These are phyloP conservation scores for Arothron firmamentum DNA, from an alignment of 2,113 vertebrate genomes.

Conservation along the genomic window DNA sequence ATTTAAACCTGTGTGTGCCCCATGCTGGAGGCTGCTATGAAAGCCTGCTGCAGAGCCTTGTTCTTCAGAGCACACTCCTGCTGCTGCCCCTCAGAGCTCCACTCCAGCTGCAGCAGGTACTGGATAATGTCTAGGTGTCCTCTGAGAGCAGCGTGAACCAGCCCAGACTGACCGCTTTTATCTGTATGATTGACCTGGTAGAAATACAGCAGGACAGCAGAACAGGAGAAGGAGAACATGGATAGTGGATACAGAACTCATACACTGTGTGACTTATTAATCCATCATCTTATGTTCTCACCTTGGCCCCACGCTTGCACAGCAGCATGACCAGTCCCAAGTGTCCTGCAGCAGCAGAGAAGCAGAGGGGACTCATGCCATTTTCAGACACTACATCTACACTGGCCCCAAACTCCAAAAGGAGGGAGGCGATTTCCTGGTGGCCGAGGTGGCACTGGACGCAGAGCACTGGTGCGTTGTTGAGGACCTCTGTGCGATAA, in stretches of 20 bases:
- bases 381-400: slow-evolving; percentile 86
- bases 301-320: slow-evolving; percentile 86
- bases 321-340: slow-evolving; percentile 83
- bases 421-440: slow-evolving; percentile 85
- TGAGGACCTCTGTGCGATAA: slow-evolving; percentile 93
- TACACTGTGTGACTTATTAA: no score
- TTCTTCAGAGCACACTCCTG: slow-evolving; percentile 77
- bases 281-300: slow-evolving; percentile 50
- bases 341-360: slow-evolving; percentile 89
- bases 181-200: slow-evolving; percentile 86
- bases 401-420: slow-evolving; percentile 88
- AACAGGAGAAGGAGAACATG: background rate
- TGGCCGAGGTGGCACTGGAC: slow-evolving; percentile 94
- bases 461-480: slow-evolving; percentile 90
- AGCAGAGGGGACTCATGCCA: slow-evolving; percentile 87
- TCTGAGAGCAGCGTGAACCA: slow-evolving; percentile 89
- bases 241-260: no score
- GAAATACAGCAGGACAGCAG: background rate
- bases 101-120: slow-evolving; percentile 81
- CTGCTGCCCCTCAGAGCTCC: slow-evolving; percentile 73
- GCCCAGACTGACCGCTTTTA: slow-evolving; percentile 92
- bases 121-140: slow-evolving; percentile 86
- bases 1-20: slow-evolving; percentile 85
- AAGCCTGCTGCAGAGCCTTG: slow-evolving; percentile 87
- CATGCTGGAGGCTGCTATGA: slow-evolving; percentile 94